Evolutionary conservation across 1,140 invertebrate species (phyloP).

Genomic region (Drosophila nebulosa): DNA sequence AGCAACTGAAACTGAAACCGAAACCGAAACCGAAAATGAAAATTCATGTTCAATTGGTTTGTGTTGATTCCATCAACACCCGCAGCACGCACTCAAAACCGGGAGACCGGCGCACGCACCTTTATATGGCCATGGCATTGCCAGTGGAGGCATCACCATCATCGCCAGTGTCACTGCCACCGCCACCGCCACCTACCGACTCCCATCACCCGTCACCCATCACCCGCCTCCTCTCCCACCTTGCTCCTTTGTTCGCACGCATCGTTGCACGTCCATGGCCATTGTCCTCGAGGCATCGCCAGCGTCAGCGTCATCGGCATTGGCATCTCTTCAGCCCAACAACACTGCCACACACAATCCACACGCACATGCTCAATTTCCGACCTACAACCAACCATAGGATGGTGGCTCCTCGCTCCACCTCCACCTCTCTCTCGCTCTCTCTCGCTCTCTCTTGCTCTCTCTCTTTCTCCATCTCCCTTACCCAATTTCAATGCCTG

Average conservation of each 20-base stretch:
- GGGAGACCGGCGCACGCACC: slow-evolving; percentile 39
- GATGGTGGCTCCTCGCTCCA: slow-evolving; percentile 1
- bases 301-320: slow-evolving; percentile 56
- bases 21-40: slow-evolving; percentile 49
- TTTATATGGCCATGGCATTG: slow-evolving; percentile 45
- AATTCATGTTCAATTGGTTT: slow-evolving; percentile 50
- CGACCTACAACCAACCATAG: slow-evolving; percentile 47
- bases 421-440: too few relatives aligned
- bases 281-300: slow-evolving; percentile 15
- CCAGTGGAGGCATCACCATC: slow-evolving; percentile 10
- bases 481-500: slow-evolving; percentile 43
- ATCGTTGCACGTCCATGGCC: slow-evolving; percentile 62
- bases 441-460: too few relatives aligned
- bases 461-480: not conserved
- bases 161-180: slow-evolving; percentile 3
- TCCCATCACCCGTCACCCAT: not conserved
- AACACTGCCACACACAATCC: not conserved
- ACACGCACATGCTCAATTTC: slow-evolving; percentile 61
- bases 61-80: slow-evolving; percentile 54
- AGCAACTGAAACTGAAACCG: slow-evolving; percentile 54
- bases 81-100: slow-evolving; percentile 61
- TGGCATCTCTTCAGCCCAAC: slow-evolving; percentile 15
- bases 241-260: slow-evolving; percentile 41
- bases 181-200: not conserved
- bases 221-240: not conserved